Evolutionary conservation across 1,140 invertebrate genomes (phyloP).

Genomic region (Anadara kagoshimensis): DNA sequence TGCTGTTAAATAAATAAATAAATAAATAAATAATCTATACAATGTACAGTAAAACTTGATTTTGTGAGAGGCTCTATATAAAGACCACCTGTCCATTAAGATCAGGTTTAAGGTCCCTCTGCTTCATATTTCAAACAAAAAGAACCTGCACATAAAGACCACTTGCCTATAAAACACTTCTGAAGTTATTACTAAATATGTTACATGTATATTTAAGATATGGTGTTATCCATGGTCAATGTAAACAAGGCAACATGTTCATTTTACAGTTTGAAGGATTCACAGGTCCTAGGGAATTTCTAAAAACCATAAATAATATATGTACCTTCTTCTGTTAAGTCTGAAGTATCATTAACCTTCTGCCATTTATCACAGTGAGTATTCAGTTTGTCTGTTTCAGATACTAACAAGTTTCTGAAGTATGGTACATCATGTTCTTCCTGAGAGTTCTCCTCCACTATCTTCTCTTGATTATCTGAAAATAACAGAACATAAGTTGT

Average conservation of each 20-base stretch:
- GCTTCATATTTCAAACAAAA: no score
- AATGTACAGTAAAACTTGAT: no score
- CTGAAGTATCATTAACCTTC: constrained; percentile 29
- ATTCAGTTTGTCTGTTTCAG: constrained; percentile 57
- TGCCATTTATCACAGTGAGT: constrained; percentile 56
- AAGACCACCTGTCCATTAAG: no score
- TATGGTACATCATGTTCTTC: constrained; percentile 59
- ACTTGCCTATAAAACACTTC: no score
- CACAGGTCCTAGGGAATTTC: neutral
- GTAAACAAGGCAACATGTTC: neutral
- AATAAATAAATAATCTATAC: no score
- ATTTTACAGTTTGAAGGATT: neutral
- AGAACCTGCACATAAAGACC: no score
- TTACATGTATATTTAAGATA: no score
- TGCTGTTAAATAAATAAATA: constrained; percentile 58
- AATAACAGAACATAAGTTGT: no score
- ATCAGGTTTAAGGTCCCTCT: no score
- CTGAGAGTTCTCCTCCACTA: neutral
- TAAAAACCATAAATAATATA: constrained; percentile 1
- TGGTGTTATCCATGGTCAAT: no score
- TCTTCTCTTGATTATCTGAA: neutral
- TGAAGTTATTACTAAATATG: no score
- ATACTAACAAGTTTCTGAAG: constrained; percentile 55
- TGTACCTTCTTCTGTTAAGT: constrained; percentile 65
- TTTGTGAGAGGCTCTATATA: no score